Conservation (phyloP, 1,140 invertebrate species). For the Trigoniulus corallinus region DNA sequence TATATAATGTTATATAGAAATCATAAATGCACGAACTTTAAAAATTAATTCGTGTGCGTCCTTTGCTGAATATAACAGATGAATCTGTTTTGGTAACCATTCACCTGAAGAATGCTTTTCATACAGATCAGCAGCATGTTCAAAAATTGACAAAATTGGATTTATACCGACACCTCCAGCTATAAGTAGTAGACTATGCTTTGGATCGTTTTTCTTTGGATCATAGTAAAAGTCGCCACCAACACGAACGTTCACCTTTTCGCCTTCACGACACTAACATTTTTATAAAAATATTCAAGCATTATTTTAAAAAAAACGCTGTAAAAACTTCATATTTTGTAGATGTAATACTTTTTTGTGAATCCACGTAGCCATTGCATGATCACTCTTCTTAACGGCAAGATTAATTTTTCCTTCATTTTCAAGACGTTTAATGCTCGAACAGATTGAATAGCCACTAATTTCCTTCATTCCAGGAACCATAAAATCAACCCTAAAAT, state of each 20-base stretch:
- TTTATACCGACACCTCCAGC: conserved; percentile 30
- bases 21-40: conserved; percentile 15
- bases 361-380: conserved; percentile 25
- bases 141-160: conserved; percentile 24
- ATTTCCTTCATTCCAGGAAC: conserved; percentile 22
- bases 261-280: conserved; percentile 21
- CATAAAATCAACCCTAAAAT: conserved; percentile 27
- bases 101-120: background rate
- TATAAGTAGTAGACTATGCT: conserved; percentile 22
- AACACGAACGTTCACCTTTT: conserved; percentile 18
- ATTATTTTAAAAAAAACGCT: background rate
- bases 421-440: conserved; percentile 18
- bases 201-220: conserved; percentile 10
- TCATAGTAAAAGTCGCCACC: conserved; percentile 26
- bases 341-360: conserved; percentile 19
- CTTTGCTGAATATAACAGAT: conserved; percentile 22
- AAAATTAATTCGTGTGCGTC: conserved; percentile 23
- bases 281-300: background rate
- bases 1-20: background rate
- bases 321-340: background rate
- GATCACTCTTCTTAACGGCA: conserved; percentile 23
- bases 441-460: conserved; percentile 26
- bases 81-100: conserved; percentile 8
- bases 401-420: conserved; percentile 19
- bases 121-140: conserved; percentile 18